Conservation (phyloP, 2,888 invertebrate genomes). For the Unio delphinus region DNA sequence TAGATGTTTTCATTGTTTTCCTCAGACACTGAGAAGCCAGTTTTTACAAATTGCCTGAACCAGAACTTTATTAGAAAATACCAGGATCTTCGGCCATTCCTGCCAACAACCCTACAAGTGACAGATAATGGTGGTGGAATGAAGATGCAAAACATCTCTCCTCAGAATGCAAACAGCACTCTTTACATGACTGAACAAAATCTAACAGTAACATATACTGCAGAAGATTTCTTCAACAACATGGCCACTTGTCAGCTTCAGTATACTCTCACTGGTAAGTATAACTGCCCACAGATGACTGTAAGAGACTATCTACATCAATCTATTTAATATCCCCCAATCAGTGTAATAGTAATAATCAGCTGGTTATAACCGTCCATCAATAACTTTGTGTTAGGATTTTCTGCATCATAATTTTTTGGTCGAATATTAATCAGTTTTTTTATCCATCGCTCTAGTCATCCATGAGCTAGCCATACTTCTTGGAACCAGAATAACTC, state of each 20-base stretch:
- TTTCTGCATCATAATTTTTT: too few relatives aligned
- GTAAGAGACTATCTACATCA: too few relatives aligned
- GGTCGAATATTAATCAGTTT: too few relatives aligned
- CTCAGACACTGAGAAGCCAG: constrained; percentile 39
- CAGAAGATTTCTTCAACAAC: constrained; percentile 96
- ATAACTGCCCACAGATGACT: not conserved
- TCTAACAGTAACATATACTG: constrained; percentile 88
- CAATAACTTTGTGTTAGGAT: too few relatives aligned
- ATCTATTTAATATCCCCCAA: too few relatives aligned
- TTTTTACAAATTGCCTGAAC: constrained; percentile 7
- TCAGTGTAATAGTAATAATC: too few relatives aligned
- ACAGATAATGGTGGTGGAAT: constrained; percentile 44
- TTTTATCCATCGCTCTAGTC: too few relatives aligned
- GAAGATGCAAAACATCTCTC: constrained; percentile 20
- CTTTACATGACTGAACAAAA: constrained; percentile 6
- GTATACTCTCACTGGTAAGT: constrained; percentile 34
- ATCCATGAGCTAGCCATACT: too few relatives aligned
- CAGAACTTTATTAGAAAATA: constrained; percentile 6
- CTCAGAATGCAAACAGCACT: constrained; percentile 32
- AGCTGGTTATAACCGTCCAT: too few relatives aligned
- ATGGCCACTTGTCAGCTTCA: constrained; percentile 84
- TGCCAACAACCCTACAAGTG: constrained; percentile 13
- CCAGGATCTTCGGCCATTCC: constrained; percentile 2
- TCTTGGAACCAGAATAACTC: too few relatives aligned
- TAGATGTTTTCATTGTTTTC: constrained; percentile 3